Base-by-base conservation (phyloP, 2,888 invertebrate species). In the Platynereis dumerilii region DNA sequence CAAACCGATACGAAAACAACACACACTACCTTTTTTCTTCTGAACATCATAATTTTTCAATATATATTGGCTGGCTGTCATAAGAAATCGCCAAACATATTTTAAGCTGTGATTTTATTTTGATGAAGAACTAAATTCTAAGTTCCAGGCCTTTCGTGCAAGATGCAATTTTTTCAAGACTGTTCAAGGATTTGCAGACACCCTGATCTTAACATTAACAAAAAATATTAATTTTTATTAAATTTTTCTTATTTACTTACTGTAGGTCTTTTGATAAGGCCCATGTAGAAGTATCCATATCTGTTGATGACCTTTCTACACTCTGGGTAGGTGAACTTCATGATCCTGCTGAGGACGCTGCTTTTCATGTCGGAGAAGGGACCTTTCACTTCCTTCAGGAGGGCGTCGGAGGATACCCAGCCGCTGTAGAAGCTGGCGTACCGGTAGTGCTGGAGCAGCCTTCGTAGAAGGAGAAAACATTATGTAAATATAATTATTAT, bases 241-340 rank as follows among this genome's bases (percentile, higher is more conserved):
- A n/a, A n/a, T n/a, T n/a, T n/a, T n/a, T n/a, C n/a, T n/a, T 34
- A 5, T 48, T 55, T 20, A 52, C 57, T 44, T 27, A 65, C 65
- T 42, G 27, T 20, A 29, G 65, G 65, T 27, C 48, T 26, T 17
- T 28, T 34, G 55, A 65, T 22, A 44, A 65, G 65, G 3, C 65
- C 65, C 7, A 48, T 54, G 48, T 65, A 65, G 54, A 58, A 58
- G 60, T 55, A 65, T 24, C 65, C 60, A 29, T 52, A 58, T 44
- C 48, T 54, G 60, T 65, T 65, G 60, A 45, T 65, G 60, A 65
- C 60, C 58, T 66, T 66, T 22, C 44, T 52, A 42, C 58, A 66
- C 17, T 58, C 45, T 1, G 66, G 62, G 58, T 60, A 66, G 17
- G 66, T 66, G 59, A 66, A 62, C 39, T 59, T 66, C 66, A 66